Base-by-base conservation (phyloP, 2,797 vertebrate species). In the Silurus aristotelis region DNA sequence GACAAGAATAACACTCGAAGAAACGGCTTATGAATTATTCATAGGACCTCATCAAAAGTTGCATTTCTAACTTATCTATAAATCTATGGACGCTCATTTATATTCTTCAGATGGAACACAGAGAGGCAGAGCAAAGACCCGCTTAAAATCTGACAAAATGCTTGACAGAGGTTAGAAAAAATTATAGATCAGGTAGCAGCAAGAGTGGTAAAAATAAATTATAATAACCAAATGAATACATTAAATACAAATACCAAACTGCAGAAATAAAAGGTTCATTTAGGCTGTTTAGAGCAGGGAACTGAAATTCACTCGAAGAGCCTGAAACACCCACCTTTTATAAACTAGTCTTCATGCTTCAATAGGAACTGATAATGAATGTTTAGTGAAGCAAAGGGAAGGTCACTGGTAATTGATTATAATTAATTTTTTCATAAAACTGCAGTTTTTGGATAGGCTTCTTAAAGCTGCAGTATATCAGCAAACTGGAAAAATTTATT, bases 21-120 rank as follows among this genome's bases (percentile, higher is more conserved):
- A n/a, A 61, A 77, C 70, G 63, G 61, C 78, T 89, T 82, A 92
- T 93, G 80, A 93, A 92, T 92, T 86, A 93, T 92, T 93, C 85
- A 93, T 88, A 25, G 13, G 19, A 77, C 6, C 88, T 89, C 85
- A 87, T 91, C 61, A 91, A 83, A 87, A 83, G 70, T 71, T 80
- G 38, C n/a, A 85, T 84, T 87, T 89, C 13, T 63, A 56, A 46
- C 52, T 83, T 67, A 84, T 80, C 43, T 72, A 81, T 27, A 31
- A 68, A 80, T 27, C 8, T 86, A 43, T 58, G 6, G 48, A 86
- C 84, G 20, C 67, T 6, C 4, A 70, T 55, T 86, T 27, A 66
- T 55, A 84, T 83, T 60, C 67, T 25, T 72, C 61, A n/a, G 43
- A 83, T 68, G 75, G 43, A 80, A 68, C 60, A 82, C 27, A 55